Base-by-base conservation (phyloP, 2,888 invertebrate genomes). In the Dastarcus helophoroides region DNA sequence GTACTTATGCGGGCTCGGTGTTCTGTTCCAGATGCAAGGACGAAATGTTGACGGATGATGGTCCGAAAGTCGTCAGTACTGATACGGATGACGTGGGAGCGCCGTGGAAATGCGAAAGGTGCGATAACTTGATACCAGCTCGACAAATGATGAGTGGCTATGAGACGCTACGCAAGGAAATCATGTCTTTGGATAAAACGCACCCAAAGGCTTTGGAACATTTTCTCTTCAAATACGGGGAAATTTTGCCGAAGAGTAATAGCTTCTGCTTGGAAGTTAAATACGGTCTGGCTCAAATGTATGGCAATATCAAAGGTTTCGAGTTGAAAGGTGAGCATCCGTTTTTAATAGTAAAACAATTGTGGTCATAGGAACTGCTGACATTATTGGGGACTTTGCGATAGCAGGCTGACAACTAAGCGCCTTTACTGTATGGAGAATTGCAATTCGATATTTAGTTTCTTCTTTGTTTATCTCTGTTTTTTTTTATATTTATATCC, bases 191-290 rank as follows among this genome's bases (percentile, higher is more conserved):
- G 6, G 65, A 70, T 32, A 74, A 68, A 47, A 60, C 51, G 1
- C 32, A 63, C 8, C 72, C 76, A 0, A 53, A 54, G 19, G 60
- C 58, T 2, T 68, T 73, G 29, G 79, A 79, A 53, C 64, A 69
- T 2, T 77, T 79, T 36, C 62, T 79, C 25, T 56, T 64, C 7
- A 73, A 71, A 39, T 73, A 76, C 44, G 67, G 67, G 22, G 64
- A 68, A 32, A 67, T 70, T 1, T 50, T 80, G 27, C 79, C 79
- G 51, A 68, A 71, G 2, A 69, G 58, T 9, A 79, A 79, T 43
- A 72, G 71, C 42, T 69, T 77, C 41, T 62, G 75, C 1, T 49
- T 80, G 9, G 75, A 78, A 54, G 73, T 75, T 1, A 79, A 80
- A 49, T 69, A 78, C 47, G 75, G 74, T 2, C 56, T 80, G 9